Percentiles rank a stretch among this genome's conserved stretches.
Evolutionary conservation across 2,113 vertebrate species (phyloP).

Genomic region (Cavia aperea): DNA sequence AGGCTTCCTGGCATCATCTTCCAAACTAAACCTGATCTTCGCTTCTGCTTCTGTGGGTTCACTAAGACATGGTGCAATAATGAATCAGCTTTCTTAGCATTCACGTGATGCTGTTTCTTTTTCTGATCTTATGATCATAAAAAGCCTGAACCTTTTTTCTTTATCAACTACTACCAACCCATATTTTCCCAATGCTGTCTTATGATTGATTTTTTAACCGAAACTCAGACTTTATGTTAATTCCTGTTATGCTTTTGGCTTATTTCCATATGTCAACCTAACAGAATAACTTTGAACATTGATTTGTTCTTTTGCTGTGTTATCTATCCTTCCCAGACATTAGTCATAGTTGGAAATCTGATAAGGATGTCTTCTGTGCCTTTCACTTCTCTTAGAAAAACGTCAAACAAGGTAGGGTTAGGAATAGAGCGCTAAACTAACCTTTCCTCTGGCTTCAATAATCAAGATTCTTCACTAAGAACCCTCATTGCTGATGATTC

Average conservation of each 20-base stretch:
- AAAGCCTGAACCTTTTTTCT: neutral
- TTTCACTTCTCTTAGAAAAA: constrained; percentile 41
- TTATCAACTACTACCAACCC: neutral
- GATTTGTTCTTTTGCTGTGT: constrained; percentile 50
- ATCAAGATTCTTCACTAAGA: neutral
- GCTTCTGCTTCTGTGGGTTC: neutral
- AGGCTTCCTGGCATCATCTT: neutral
- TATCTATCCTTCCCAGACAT: constrained; percentile 49
- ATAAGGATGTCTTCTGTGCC: constrained; percentile 38
- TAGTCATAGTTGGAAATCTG: constrained; percentile 53
- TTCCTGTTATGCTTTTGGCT: constrained; percentile 39
- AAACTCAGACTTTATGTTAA: constrained; percentile 43
- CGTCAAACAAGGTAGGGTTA: neutral
- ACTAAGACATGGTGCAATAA: neutral
- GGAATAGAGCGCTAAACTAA: constrained; percentile 9
- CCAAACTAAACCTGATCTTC: neutral
- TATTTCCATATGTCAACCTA: constrained; percentile 50
- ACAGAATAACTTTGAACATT: constrained; percentile 58
- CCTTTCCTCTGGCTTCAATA: neutral
- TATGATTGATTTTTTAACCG: constrained; percentile 46
- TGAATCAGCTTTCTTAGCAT: neutral
- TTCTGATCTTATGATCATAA: neutral
- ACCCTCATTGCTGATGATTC: neutral
- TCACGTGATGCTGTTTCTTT: neutral
- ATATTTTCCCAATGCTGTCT: neutral